Conservation (phyloP, 2,113 vertebrate species). For the Podocnemis expansa region DNA sequence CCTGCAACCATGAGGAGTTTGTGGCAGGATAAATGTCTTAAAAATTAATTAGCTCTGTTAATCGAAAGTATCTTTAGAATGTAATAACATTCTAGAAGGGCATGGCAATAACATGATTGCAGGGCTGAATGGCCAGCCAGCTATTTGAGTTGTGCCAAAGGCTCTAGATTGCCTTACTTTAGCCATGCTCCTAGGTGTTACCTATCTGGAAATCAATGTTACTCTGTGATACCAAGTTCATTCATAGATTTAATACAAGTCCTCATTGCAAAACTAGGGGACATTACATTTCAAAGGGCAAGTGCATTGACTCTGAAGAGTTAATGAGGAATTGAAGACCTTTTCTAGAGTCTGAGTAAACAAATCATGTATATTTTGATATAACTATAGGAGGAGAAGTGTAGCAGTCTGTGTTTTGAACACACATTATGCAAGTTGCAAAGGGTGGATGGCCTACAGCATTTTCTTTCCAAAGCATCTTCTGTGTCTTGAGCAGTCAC, state of each 20-base stretch:
- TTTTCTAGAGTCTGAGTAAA: background rate
- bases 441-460: conserved; percentile 19
- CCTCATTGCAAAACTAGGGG: background rate
- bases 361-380: background rate
- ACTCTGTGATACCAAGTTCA: background rate
- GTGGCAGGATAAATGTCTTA: background rate
- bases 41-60: background rate
- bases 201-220: background rate
- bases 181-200: background rate
- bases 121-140: background rate
- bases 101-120: background rate
- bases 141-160: background rate
- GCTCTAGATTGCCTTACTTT: background rate
- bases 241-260: background rate
- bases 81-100: background rate
- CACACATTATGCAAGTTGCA: background rate
- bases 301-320: background rate
- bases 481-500: conserved; percentile 29
- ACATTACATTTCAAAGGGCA: conserved; percentile 2
- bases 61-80: background rate
- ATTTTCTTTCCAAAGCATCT: conserved; percentile 21
- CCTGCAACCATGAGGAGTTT: background rate
- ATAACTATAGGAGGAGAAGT: background rate
- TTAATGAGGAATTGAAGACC: conserved; percentile 14
- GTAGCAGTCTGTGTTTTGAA: conserved; percentile 33